A percentile compares a stretch with the other conserved stretches of the same genome.
Conservation (phyloP, 1,140 invertebrate species). For the Apis laboriosa region DNA sequence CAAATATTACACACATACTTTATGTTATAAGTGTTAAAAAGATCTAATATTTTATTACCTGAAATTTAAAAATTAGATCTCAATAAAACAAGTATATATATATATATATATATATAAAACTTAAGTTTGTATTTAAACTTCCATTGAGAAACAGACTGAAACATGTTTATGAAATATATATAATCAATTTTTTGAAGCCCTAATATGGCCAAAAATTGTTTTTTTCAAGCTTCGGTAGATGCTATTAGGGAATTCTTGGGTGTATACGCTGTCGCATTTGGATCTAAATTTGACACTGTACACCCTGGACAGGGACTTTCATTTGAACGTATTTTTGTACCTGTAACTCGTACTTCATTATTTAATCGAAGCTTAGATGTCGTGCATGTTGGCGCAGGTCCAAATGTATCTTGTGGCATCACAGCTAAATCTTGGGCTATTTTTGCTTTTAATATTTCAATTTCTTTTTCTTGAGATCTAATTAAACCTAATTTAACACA, state of each 20-base stretch:
- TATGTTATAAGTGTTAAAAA: background rate
- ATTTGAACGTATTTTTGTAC: constrained; percentile 76
- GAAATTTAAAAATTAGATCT: background rate
- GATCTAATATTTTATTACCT: background rate
- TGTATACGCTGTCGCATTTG: constrained; percentile 95
- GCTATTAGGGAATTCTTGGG: constrained; percentile 86
- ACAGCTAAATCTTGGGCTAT: constrained; percentile 95
- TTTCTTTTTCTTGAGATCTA: constrained; percentile 92
- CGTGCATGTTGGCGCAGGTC: constrained; percentile 76
- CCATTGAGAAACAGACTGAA: constrained; percentile 67
- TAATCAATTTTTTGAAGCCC: constrained; percentile 61
- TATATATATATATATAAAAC: constrained; percentile 7
- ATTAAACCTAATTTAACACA: constrained; percentile 84
- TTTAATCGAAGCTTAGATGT: constrained; percentile 84
- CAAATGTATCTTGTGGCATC: constrained; percentile 89
- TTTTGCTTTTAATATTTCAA: constrained; percentile 93
- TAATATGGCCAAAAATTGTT: constrained; percentile 54
- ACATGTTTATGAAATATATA: constrained; percentile 66
- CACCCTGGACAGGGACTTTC: constrained; percentile 79
- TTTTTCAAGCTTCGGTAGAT: constrained; percentile 82
- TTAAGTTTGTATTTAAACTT: constrained; percentile 30
- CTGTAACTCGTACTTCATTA: constrained; percentile 76
- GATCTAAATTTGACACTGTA: constrained; percentile 89
- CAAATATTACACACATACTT: background rate
- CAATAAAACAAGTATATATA: constrained; percentile 5